Conservation (phyloP, 2,113 vertebrate genomes). For the Phylloscopus whistleri region DNA sequence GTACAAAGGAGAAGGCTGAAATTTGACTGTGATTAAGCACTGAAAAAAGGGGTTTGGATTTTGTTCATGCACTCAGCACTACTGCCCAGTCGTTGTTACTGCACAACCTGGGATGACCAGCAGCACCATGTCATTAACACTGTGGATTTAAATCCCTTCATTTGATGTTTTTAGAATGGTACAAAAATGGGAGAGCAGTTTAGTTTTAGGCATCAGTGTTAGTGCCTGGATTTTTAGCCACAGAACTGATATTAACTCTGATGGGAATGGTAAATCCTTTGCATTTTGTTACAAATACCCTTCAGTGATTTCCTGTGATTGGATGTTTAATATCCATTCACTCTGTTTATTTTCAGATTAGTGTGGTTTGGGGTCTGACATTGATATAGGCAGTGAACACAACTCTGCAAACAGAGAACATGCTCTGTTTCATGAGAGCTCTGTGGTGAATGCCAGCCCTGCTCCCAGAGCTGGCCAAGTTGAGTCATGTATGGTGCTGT, state of each 20-base stretch:
- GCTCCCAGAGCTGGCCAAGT: neutral
- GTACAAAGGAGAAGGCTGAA: neutral
- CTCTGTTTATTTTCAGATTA: slow-evolving; percentile 16
- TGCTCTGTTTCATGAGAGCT: neutral
- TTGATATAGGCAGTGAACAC: neutral
- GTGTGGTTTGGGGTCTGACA: neutral
- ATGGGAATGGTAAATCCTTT: neutral
- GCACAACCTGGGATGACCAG: neutral
- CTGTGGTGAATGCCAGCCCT: neutral
- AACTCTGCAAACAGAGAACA: neutral
- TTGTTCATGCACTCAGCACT: neutral
- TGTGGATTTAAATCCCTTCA: neutral
- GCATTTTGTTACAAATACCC: neutral
- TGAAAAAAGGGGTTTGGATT: neutral
- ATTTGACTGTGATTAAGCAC: neutral
- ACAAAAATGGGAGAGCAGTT: neutral
- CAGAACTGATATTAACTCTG: neutral
- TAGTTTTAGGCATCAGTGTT: neutral
- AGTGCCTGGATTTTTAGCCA: neutral
- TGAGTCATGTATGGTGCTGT: neutral
- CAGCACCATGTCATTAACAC: neutral
- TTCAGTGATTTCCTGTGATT: neutral
- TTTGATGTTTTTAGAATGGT: slow-evolving; percentile 16
- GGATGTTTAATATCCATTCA: neutral
- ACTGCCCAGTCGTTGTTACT: neutral